Conservation (phyloP, 2,888 invertebrate genomes). For the Stenichneumon culpator region DNA sequence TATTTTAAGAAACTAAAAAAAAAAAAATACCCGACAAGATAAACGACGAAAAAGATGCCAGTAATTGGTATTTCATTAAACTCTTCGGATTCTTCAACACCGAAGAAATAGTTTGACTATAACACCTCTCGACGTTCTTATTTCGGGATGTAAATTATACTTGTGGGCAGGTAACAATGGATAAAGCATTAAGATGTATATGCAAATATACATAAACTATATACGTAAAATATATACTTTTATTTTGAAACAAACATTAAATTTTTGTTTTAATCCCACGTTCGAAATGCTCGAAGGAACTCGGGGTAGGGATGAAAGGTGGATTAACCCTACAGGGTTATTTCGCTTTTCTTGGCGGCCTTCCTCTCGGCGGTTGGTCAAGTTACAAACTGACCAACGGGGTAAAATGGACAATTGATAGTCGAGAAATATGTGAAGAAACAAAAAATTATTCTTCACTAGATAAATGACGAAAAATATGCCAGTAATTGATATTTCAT, state of each 20-base stretch:
- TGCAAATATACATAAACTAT: not conserved
- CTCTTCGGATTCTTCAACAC: not conserved
- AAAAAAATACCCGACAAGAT: not conserved
- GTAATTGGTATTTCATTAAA: not conserved
- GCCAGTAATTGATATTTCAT: not conserved
- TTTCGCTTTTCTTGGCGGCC: too few relatives aligned
- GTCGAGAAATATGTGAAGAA: not conserved
- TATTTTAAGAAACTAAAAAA: not conserved
- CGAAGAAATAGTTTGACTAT: not conserved
- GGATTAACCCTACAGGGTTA: too few relatives aligned
- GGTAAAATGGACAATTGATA: not conserved
- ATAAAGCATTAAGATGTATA: not conserved
- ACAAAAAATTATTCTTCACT: not conserved
- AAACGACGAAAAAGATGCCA: not conserved
- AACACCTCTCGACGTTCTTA: not conserved
- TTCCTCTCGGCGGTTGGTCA: too few relatives aligned
- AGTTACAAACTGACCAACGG: too few relatives aligned
- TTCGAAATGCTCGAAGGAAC: not conserved
- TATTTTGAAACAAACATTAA: not conserved
- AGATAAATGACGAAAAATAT: not conserved
- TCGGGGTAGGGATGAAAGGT: not conserved
- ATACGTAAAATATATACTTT: not conserved
- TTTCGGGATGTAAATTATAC: constrained; percentile 25
- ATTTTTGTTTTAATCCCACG: not conserved
- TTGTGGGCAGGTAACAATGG: constrained; percentile 1